Percentiles rank a stretch among this genome's conserved stretches.
Evolutionary conservation across 1,140 invertebrate species (phyloP).

Genomic region (Atta texana): DNA sequence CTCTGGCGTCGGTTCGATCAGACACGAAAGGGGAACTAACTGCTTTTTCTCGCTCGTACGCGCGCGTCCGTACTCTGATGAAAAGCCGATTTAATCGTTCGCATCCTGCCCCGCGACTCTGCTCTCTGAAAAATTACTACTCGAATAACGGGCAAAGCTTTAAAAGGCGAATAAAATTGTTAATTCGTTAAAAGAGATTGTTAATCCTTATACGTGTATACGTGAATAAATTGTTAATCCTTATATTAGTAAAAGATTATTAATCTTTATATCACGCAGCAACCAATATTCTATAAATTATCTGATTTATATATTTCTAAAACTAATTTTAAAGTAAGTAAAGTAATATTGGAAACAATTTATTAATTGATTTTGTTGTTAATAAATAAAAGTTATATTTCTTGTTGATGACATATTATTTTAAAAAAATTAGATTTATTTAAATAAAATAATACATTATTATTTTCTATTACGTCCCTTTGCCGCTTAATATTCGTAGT

Average conservation of each 20-base stretch:
- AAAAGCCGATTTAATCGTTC: slow-evolving; percentile 69
- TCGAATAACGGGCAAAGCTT: not conserved
- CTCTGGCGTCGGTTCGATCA: slow-evolving; percentile 63
- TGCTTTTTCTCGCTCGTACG: slow-evolving; percentile 68
- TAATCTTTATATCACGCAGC: not conserved
- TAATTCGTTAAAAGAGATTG: not conserved
- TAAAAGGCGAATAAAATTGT: not conserved
- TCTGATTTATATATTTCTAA: not conserved
- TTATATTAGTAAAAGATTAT: not conserved
- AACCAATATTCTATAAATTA: not conserved
- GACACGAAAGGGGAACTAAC: slow-evolving; percentile 66
- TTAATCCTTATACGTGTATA: not conserved
- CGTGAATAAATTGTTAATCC: slow-evolving; percentile 17
- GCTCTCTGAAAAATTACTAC: slow-evolving; percentile 30
- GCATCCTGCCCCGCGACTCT: slow-evolving; percentile 10
- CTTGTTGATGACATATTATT: not conserved
- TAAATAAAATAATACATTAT: not conserved
- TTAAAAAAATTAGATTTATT: not conserved
- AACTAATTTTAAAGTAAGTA: not conserved
- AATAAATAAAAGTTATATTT: not conserved
- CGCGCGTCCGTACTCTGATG: slow-evolving; percentile 59
- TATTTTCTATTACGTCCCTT: not conserved
- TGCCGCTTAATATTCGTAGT: not conserved
- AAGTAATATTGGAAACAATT: not conserved
- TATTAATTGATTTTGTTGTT: not conserved